Base-by-base conservation (phyloP, 2,888 invertebrate species). In the Glaucopsyche alexis region DNA sequence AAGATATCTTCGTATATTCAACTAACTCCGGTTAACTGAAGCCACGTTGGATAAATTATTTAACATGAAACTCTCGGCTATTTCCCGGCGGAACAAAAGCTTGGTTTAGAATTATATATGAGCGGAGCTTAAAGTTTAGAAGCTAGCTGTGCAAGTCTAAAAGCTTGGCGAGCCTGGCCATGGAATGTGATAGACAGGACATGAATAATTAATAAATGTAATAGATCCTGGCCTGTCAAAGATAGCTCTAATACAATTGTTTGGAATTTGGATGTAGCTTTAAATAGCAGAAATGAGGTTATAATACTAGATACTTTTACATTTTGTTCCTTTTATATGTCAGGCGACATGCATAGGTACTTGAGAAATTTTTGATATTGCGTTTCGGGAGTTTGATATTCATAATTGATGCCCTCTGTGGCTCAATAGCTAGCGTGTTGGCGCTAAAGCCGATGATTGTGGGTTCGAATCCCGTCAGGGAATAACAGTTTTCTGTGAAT, bases 71-170 rank as follows among this genome's bases (percentile, higher is more conserved):
- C 89, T 89, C 90, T 88, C 89, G 82, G 87, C 89, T 87, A 91
- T 91, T 91, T 91, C 92, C 92, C 91, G 80, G 80, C 84, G 89
- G 91, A 85, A 90, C 90, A 90, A 92, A 92, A 90, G 90, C 90
- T 87, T 83, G 86, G 86, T 85, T 90, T 89, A 91, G 92, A 93
- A 93, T 93, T 89, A 93, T 91, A 90, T 90, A 93, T 93, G 91
- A 92, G 89, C 82, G 79, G 83, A 89, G 92, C 91, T 93, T 93
- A 91, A 93, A 93, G 91, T 92, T 92, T 92, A 91, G 93, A 89
- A 89, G 90, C 91, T 84, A 85, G 81, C 85, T 85, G 85, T 91
- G 89, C 91, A 92, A 92, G 91, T 93, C 90, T 91, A 91, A 91
- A 92, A 91, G 92, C 91, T 92, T 90, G 85, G 91, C 85, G 81